Conservation (phyloP, 2,797 vertebrate species). For the Mionectes olivaceus region DNA sequence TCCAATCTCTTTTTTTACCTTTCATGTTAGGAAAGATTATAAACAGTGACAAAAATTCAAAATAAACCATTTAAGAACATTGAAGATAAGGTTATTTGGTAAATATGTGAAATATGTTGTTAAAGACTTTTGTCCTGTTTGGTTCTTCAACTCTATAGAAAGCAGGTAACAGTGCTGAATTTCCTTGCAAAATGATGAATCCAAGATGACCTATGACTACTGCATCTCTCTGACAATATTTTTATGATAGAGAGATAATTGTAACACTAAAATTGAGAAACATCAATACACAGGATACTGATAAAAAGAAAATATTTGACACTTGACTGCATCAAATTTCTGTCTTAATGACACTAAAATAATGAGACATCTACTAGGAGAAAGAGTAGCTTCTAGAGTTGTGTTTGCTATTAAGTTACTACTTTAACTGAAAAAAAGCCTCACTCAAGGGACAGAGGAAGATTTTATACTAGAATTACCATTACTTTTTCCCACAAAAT, state of each 20-base stretch:
- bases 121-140: neutral
- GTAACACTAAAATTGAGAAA: neutral
- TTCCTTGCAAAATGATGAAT: neutral
- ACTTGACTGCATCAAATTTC: neutral
- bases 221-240: neutral
- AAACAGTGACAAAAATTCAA: neutral
- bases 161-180: neutral
- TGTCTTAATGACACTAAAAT: neutral
- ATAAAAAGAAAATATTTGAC: neutral
- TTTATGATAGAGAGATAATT: neutral
- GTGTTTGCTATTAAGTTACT: neutral
- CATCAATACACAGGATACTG: neutral
- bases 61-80: neutral
- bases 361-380: neutral
- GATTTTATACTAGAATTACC: neutral
- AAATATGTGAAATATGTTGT: neutral
- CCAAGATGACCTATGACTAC: neutral
- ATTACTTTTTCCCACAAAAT: neutral
- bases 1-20: neutral
- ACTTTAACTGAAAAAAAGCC: neutral
- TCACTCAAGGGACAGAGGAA: neutral
- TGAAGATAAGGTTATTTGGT: neutral
- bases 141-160: neutral
- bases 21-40: neutral
- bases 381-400: neutral